phyloP scores from a whole-genome alignment of 1,140 invertebrate species.

The Cherax quadricarinatus region DNA sequence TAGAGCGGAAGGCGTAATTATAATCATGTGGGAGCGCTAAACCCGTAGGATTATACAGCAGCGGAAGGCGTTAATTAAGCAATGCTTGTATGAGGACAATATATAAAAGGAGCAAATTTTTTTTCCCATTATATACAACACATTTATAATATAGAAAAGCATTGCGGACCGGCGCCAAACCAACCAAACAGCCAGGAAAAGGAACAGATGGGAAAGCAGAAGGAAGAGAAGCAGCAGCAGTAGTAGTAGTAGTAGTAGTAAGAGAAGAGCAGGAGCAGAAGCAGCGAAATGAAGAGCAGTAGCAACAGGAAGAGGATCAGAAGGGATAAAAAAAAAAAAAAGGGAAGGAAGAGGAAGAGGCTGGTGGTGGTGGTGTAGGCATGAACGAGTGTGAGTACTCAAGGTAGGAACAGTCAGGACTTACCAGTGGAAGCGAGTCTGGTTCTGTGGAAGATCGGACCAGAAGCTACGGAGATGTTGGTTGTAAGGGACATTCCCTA shows the following conservation, averaged over 20 bases:
- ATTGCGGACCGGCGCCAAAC: no score
- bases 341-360: background rate
- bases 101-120: no score
- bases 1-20: no score
- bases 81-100: background rate
- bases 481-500: background rate
- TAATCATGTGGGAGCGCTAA: no score
- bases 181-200: no score
- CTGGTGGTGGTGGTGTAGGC: background rate
- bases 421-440: slow-evolving; percentile 10
- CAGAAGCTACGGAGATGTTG: background rate
- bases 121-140: no score
- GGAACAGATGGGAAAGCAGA: background rate
- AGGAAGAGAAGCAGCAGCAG: background rate
- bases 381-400: background rate
- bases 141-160: no score
- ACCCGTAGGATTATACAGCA: no score
- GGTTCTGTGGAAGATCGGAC: background rate
- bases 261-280: background rate
- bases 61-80: background rate
- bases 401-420: background rate
- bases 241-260: background rate
- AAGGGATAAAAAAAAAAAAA: background rate
- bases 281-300: background rate
- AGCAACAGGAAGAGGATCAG: background rate